Percentiles rank a stretch among this genome's conserved stretches.
phyloP scores from a whole-genome alignment of 2,113 vertebrate genomes.

The Procapra przewalskii region DNA sequence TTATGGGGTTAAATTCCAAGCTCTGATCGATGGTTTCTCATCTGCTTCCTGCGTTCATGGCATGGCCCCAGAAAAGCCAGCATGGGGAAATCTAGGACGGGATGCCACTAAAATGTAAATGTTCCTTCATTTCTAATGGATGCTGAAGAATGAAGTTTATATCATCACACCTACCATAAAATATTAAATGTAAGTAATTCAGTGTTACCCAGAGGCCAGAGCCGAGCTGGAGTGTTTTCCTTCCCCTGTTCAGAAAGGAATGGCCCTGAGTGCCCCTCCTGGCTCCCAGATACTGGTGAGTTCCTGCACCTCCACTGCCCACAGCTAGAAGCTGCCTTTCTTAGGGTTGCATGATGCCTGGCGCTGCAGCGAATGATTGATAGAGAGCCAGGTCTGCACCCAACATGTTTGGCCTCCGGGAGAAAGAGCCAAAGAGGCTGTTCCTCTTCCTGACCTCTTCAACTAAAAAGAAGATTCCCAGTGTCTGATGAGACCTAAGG shows the following conservation, averaged over 20 bases:
- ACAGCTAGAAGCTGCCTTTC: neutral
- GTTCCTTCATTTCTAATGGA: slow-evolving; percentile 54
- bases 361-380: neutral
- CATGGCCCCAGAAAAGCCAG: neutral
- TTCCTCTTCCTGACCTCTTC: neutral
- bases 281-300: accelerated
- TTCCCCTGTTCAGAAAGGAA: neutral
- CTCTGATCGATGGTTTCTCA: slow-evolving; percentile 44
- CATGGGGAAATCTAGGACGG: neutral
- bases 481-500: neutral
- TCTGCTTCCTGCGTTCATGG: slow-evolving; percentile 26
- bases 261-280: neutral
- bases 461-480: neutral
- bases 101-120: slow-evolving; percentile 45
- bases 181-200: slow-evolving; percentile 49
- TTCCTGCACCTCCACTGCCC: neutral
- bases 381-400: neutral
- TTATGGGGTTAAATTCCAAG: slow-evolving; percentile 1
- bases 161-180: slow-evolving; percentile 27
- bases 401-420: slow-evolving; percentile 34
- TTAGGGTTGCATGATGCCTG: neutral
- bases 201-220: neutral
- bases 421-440: neutral
- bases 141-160: slow-evolving; percentile 29
- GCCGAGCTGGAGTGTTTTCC: neutral